Evolutionary conservation across 2,113 vertebrate genomes (phyloP).

Genomic region (Barbus barbus): DNA sequence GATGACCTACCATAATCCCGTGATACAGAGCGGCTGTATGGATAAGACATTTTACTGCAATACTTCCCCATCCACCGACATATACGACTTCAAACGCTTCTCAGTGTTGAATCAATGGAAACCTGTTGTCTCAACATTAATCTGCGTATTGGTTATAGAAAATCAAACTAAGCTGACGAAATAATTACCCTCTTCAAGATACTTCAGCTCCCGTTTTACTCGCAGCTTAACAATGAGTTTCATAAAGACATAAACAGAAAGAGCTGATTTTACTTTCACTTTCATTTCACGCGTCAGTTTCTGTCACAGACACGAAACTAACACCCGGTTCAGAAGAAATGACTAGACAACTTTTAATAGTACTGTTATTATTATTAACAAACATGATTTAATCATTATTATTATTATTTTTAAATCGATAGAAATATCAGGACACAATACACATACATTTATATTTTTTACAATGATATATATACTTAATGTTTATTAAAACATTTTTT

Average conservation of each 20-base stretch:
- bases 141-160: background rate
- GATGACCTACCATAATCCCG: background rate
- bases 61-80: background rate
- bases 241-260: background rate
- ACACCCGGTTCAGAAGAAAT: background rate
- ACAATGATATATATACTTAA: too few relatives aligned
- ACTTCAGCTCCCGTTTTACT: background rate
- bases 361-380: background rate
- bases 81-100: background rate
- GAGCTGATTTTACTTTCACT: conserved; percentile 43
- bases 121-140: background rate
- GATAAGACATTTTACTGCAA: background rate
- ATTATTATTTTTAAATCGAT: background rate
- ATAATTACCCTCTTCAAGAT: background rate
- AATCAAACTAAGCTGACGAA: background rate
- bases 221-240: background rate
- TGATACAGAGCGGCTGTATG: background rate
- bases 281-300: conserved; percentile 26
- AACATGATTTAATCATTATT: background rate
- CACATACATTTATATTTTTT: too few relatives aligned
- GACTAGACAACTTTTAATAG: background rate
- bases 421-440: background rate
- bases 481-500: too few relatives aligned
- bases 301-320: conserved; percentile 57
- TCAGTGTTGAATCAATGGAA: background rate